A percentile compares a stretch with the other conserved stretches of the same genome.
Evolutionary conservation across 2,888 invertebrate species (phyloP).

Genomic region (Caenorhabditis drosophilae): DNA sequence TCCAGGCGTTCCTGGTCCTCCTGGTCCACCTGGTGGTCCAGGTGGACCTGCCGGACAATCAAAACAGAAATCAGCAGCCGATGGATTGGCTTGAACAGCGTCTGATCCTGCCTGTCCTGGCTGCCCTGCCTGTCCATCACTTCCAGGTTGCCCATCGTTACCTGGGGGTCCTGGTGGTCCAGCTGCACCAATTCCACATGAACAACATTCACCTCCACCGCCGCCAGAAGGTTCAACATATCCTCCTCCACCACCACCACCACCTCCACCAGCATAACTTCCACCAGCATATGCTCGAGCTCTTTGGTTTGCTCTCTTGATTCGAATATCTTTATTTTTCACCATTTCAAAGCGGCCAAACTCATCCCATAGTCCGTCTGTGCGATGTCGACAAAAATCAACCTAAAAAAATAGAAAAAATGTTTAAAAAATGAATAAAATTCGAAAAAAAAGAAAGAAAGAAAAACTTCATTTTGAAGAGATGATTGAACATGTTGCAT

Average conservation of each 20-base stretch:
- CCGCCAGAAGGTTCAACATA: constrained; percentile 13
- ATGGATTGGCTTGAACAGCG: constrained; percentile 20
- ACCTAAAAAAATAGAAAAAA: constrained; percentile 16
- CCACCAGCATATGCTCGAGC: constrained; percentile 26
- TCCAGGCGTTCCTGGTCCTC: constrained; percentile 43
- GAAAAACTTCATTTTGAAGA: constrained; percentile 31
- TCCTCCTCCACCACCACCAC: constrained; percentile 22
- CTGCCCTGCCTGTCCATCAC: constrained; percentile 32
- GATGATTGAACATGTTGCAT: constrained; percentile 42
- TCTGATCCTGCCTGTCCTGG: constrained; percentile 36
- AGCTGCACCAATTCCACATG: constrained; percentile 39
- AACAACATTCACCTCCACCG: constrained; percentile 34
- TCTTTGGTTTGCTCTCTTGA: constrained; percentile 23
- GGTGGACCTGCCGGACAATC: constrained; percentile 62
- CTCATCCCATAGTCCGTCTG: constrained; percentile 58
- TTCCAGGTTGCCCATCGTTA: constrained; percentile 41
- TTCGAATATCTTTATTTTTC: constrained; percentile 22
- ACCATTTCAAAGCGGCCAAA: constrained; percentile 41
- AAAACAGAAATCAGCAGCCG: constrained; percentile 41
- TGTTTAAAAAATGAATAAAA: neutral
- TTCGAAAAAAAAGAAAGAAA: neutral
- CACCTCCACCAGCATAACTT: constrained; percentile 17
- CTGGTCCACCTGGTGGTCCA: constrained; percentile 56
- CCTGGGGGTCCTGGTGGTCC: constrained; percentile 51
- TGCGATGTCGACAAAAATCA: constrained; percentile 60